These are phyloP conservation scores for Lottia scabra DNA, from an alignment of 2,888 invertebrate species.

Conservation along the genomic window DNA sequence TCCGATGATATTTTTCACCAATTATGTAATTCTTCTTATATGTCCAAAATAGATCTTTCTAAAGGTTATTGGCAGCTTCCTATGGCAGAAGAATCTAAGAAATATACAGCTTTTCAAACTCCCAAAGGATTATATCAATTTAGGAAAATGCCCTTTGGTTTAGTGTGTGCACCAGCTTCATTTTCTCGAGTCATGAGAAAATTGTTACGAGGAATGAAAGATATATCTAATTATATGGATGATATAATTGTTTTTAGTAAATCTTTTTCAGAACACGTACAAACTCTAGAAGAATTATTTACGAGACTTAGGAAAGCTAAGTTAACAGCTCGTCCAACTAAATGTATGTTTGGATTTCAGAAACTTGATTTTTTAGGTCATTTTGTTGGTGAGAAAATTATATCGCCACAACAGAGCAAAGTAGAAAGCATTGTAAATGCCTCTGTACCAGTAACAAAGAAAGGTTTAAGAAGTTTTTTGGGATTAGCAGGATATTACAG, in stretches of 20 bases:
- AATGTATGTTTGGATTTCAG: not conserved
- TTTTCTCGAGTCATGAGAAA: constrained; percentile 19
- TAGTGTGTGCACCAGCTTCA: not conserved
- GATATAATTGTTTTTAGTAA: not conserved
- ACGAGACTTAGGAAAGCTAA: not conserved
- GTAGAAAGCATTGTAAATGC: constrained; percentile 23
- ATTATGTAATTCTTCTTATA: not conserved
- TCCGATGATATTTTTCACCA: not conserved
- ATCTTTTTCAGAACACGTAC: not conserved
- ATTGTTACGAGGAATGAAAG: too few relatives aligned
- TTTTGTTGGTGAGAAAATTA: constrained; percentile 32
- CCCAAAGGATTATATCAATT: not conserved
- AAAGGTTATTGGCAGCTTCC: not conserved
- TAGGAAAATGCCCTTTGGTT: not conserved
- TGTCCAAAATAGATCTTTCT: not conserved
- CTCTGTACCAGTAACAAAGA: constrained; percentile 24
- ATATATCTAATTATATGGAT: not conserved
- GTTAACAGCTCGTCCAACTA: not conserved
- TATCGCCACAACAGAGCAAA: constrained; percentile 26
- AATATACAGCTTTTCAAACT: not conserved
- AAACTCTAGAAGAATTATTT: not conserved
- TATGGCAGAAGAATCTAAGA: not conserved
- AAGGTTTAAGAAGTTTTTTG: constrained; percentile 28
- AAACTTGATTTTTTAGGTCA: constrained; percentile 30
- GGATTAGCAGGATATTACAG: too few relatives aligned